phyloP scores from a whole-genome alignment of 30 jellyfish, hydroid and myxozoan species.

The Euphysa ruthae region DNA sequence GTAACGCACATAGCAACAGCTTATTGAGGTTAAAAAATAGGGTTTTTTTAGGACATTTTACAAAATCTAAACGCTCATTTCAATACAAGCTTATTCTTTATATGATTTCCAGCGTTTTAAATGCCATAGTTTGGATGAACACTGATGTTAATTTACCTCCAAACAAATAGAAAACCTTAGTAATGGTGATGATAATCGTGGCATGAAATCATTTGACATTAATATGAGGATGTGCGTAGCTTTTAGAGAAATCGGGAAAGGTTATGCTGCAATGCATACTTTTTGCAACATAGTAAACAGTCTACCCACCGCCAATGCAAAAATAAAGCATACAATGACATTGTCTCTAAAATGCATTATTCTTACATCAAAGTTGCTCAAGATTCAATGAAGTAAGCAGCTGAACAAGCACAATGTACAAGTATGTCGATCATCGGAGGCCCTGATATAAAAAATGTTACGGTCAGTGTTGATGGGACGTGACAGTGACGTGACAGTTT shows the following conservation, averaged over 20 bases:
- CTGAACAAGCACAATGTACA: neutral
- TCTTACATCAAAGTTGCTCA: slow-evolving; percentile 22
- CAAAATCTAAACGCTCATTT: too few species aligned
- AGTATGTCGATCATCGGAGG: neutral
- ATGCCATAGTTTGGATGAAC: too few species aligned
- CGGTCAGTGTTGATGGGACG: slow-evolving; percentile 24
- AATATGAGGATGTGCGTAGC: neutral
- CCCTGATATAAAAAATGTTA: neutral
- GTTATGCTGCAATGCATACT: slow-evolving; percentile 10
- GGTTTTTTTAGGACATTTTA: too few species aligned
- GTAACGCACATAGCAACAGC: too few species aligned
- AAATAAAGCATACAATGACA: slow-evolving; percentile 1
- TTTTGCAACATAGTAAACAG: slow-evolving; percentile 18
- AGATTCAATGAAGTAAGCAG: slow-evolving; percentile 8
- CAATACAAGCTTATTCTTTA: too few species aligned
- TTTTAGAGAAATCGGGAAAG: neutral
- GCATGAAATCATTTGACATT: slow-evolving; percentile 3
- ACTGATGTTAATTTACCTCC: too few species aligned
- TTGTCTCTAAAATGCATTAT: neutral
- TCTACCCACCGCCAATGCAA: neutral
- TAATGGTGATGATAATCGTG: slow-evolving; percentile 1
- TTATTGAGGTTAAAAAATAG: too few species aligned
- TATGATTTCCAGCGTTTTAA: too few species aligned
- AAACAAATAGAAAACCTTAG: too few species aligned
- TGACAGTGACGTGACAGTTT: slow-evolving; percentile 40